Base-by-base conservation (phyloP, 1,140 invertebrate genomes). In the Drosophila oshimai region DNA sequence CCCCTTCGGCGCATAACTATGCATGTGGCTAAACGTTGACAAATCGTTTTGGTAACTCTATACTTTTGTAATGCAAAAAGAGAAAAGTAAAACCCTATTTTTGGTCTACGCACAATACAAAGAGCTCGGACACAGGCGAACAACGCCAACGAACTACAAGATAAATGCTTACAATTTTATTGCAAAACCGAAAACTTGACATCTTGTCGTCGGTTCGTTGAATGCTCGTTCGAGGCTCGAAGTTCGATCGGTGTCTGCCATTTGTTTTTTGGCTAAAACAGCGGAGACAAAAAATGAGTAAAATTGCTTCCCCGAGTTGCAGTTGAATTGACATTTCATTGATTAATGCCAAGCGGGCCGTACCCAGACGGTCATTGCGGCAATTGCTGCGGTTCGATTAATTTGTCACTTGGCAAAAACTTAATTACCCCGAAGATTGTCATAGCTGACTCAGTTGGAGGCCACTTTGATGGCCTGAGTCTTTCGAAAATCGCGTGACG, bases 131-230 rank as follows among this genome's bases (percentile, higher is more conserved):
- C 47, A 26, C 62, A 45, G 28, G 39, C 50, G 33, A 79, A 72
- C 26, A 67, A 74, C 50, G 65, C 60, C 73, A 64, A 72, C 74
- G 64, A 74, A 58, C 55, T 75, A 69, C 61, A 74, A 77, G 81
- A 87, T 87, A 87, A 87, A 87, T 87, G 81, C 72, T 81, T 81
- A 87, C 81, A 87, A 70, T 86, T 86, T 86, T 79, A 86, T 86
- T 86, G 80, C 80, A 47, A 84, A 65, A 65, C 61, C 26, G 42
- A 50, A 74, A 70, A 31, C 61, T 88, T 83, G 75, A 79, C 78
- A 60, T 70, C 61, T 75, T 83, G 62, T 88, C 77, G 57, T 51
- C 54, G 46, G 58, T 29, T 37, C 34, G 42, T 26, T 65, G 58
- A 69, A 49, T 54, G 53, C 50, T 49, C 33, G 45, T 41, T 45